Conservation (phyloP, 1,140 invertebrate species). For the Caerostris extrusa region DNA sequence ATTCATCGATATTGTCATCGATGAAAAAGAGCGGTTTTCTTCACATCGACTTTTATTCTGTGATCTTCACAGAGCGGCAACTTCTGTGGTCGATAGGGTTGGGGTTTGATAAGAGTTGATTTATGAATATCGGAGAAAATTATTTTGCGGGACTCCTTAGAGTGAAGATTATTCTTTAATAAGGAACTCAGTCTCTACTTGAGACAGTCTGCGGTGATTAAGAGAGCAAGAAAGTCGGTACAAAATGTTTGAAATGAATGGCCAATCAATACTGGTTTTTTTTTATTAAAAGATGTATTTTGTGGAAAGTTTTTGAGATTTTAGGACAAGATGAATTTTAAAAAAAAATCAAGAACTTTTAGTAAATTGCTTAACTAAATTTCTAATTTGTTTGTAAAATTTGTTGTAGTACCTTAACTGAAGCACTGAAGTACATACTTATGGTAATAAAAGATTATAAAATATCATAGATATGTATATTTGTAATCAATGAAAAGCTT, state of each 20-base stretch:
- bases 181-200: not conserved
- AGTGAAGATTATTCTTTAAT: conserved; percentile 35
- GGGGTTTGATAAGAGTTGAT: conserved; percentile 41
- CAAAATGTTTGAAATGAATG: not conserved
- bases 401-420: too few species aligned
- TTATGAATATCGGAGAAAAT: conserved; percentile 46
- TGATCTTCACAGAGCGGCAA: conserved; percentile 11
- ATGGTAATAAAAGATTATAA: too few species aligned
- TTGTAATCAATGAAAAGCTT: not conserved
- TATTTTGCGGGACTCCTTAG: conserved; percentile 20
- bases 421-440: too few species aligned
- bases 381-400: too few species aligned
- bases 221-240: not conserved
- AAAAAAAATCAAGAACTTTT: too few species aligned
- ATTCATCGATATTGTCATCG: conserved; percentile 62
- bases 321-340: not conserved
- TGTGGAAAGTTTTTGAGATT: not conserved
- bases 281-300: not conserved
- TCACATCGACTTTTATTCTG: conserved; percentile 1
- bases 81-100: conserved; percentile 15
- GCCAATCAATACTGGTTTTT: not conserved
- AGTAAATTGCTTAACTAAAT: too few species aligned
- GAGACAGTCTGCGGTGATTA: conserved; percentile 15
- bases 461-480: too few species aligned
- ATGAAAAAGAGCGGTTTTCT: conserved; percentile 51